Evolutionary conservation across 1,140 invertebrate genomes (phyloP).

Genomic region (Drosophila sp.): DNA sequence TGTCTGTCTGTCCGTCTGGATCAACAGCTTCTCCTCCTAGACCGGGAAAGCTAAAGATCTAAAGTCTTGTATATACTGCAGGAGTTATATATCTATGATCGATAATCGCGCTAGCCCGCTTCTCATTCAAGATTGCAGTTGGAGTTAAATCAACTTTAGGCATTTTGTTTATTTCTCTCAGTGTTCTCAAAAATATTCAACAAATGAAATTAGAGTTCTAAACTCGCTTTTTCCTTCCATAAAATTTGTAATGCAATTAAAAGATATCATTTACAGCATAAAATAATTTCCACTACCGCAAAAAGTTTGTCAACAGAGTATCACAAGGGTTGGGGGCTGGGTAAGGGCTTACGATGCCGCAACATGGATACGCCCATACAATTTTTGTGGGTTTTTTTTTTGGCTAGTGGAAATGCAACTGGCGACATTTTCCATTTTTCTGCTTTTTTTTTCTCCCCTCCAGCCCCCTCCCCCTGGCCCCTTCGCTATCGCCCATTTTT

Average conservation of each 20-base stretch:
- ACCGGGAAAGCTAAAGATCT: no score
- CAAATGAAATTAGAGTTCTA: conserved; percentile 1
- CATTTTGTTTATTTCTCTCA: background rate
- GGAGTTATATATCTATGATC: no score
- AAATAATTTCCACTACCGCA: conserved; percentile 66
- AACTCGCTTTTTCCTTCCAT: conserved; percentile 15
- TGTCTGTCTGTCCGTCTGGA: no score
- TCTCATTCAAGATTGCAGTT: no score
- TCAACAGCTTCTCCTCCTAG: no score
- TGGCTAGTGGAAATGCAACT: conserved; percentile 34
- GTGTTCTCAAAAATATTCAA: background rate
- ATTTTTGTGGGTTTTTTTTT: conserved; percentile 25
- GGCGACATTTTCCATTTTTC: conserved; percentile 25
- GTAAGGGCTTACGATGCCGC: background rate
- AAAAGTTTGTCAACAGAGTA: conserved; percentile 42
- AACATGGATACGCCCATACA: conserved; percentile 51
- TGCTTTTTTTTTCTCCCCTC: conserved; percentile 8
- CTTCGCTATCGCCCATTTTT: background rate
- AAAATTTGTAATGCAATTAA: conserved; percentile 55
- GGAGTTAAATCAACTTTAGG: no score
- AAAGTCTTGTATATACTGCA: no score
- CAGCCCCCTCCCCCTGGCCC: no score
- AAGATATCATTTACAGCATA: conserved; percentile 75
- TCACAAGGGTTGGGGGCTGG: background rate
- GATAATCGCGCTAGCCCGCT: no score